Conservation (phyloP, 2,113 vertebrate genomes). For the Porphyrio hochstetteri region DNA sequence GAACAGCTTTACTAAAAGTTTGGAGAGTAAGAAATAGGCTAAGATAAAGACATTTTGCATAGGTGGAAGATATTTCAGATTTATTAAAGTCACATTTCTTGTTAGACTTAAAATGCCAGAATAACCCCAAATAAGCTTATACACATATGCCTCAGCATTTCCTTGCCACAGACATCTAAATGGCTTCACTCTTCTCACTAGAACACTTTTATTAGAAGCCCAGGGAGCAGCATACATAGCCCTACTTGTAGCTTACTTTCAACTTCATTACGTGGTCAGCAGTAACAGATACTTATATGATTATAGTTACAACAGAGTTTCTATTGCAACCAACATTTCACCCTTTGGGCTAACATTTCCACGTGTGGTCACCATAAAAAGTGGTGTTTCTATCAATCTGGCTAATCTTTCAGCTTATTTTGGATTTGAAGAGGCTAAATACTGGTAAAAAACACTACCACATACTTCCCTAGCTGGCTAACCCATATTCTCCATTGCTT, state of each 20-base stretch:
- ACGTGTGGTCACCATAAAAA: background rate
- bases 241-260: background rate
- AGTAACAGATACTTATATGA: background rate
- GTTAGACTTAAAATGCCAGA: background rate
- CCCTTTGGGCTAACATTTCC: background rate
- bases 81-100: background rate
- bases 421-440: background rate
- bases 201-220: background rate
- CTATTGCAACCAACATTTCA: background rate
- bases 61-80: background rate
- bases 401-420: background rate
- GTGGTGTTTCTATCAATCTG: background rate
- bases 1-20: background rate
- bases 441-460: background rate
- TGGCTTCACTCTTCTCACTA: background rate
- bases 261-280: rapidly evolving
- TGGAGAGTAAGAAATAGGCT: background rate
- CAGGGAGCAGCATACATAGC: background rate
- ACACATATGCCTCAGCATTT: background rate
- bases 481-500: background rate
- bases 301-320: background rate
- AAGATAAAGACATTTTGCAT: background rate
- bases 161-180: rapidly evolving
- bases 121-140: background rate
- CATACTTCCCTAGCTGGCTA: background rate